phyloP scores from a whole-genome alignment of 2,113 vertebrate species.

The Sinocyclocheilus grahami region DNA sequence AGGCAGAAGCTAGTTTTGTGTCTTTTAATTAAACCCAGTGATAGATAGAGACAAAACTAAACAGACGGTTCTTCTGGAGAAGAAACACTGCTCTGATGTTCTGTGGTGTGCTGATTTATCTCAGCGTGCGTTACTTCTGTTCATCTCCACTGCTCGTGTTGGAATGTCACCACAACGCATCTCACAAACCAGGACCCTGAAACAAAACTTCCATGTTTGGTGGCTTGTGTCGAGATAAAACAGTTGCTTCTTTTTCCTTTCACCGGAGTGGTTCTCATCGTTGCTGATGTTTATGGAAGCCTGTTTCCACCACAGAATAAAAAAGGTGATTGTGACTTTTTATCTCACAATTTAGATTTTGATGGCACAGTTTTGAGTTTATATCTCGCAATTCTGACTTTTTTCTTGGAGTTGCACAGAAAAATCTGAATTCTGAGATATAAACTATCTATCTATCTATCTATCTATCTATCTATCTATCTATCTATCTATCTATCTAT shows the following conservation, averaged over 20 bases:
- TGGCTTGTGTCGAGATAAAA: not conserved
- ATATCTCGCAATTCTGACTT: too few species aligned
- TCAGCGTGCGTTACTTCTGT: not conserved
- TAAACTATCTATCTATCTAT: too few species aligned
- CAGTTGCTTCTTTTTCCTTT: not conserved
- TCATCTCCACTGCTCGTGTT: not conserved
- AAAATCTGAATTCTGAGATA: too few species aligned
- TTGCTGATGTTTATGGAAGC: not conserved
- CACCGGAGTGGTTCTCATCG: not conserved
- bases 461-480: too few species aligned
- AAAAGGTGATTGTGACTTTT: too few species aligned
- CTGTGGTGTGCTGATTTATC: not conserved
- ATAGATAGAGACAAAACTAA: not conserved
- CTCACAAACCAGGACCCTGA: not conserved
- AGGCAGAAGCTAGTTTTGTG: not conserved
- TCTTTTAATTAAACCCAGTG: not conserved
- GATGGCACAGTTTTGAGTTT: too few species aligned
- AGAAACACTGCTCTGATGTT: constrained; percentile 1
- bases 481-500: too few species aligned
- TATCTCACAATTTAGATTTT: too few species aligned
- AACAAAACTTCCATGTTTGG: constrained; percentile 33
- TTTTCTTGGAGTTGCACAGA: too few species aligned
- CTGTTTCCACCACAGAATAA: not conserved
- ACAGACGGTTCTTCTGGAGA: not conserved
- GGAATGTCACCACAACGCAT: constrained; percentile 20